These are phyloP conservation scores for Nannospalax galili DNA, from an alignment of 2,113 vertebrate species.

Conservation along the genomic window DNA sequence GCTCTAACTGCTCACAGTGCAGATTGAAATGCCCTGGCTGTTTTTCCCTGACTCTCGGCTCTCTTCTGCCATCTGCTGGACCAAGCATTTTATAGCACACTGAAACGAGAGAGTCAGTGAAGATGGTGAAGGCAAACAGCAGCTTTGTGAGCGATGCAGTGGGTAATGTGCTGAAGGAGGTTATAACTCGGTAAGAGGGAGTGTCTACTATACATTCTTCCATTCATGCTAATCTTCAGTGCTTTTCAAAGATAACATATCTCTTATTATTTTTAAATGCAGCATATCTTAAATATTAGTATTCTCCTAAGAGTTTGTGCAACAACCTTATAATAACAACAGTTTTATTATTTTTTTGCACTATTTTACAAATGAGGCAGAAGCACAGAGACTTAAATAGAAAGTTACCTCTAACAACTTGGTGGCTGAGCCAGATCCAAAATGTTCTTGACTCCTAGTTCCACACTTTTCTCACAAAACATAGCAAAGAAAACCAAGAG, in stretches of 20 bases:
- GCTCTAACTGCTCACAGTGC: not conserved
- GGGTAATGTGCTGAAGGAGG: not conserved
- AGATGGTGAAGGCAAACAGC: not conserved
- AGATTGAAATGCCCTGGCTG: not conserved
- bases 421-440: not conserved
- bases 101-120: not conserved
- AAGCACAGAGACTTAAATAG: not conserved
- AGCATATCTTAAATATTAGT: not conserved
- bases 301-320: not conserved
- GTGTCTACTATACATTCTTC: not conserved
- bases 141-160: not conserved
- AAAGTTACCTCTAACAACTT: not conserved
- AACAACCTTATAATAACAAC: not conserved
- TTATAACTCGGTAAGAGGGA: not conserved
- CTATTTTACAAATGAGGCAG: not conserved
- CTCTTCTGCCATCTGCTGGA: constrained; percentile 80
- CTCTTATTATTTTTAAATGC: not conserved
- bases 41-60: not conserved
- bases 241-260: not conserved
- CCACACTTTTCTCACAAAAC: not conserved
- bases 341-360: not conserved
- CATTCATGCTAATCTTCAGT: not conserved
- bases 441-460: not conserved
- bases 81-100: not conserved
- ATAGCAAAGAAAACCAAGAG: not conserved